Conservation (phyloP, 2,797 vertebrate genomes). For the Glossophaga mutica region DNA sequence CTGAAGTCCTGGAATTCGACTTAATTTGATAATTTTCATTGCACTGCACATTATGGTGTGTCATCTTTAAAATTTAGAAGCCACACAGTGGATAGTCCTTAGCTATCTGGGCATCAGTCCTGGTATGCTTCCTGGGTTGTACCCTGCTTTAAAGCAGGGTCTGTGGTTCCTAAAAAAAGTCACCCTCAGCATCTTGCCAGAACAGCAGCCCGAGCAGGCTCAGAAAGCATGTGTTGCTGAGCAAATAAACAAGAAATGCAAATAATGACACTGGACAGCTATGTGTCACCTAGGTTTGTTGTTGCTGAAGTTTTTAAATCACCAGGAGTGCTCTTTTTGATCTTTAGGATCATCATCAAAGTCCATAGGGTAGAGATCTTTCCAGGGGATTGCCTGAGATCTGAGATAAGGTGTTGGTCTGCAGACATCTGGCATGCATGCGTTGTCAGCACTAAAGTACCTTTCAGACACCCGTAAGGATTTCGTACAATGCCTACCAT, state of each 20-base stretch:
- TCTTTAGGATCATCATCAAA: neutral
- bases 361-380: rapidly evolving
- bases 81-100: rapidly evolving
- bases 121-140: neutral
- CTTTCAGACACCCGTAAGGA: rapidly evolving
- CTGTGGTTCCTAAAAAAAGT: rapidly evolving
- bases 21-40: neutral
- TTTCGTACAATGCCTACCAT: rapidly evolving
- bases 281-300: too few species aligned
- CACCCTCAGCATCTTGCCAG: rapidly evolving
- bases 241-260: neutral
- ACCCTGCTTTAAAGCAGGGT: rapidly evolving
- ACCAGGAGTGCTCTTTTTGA: neutral
- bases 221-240: rapidly evolving
- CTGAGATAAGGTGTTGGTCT: neutral
- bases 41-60: rapidly evolving
- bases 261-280: rapidly evolving
- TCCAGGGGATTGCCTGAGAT: neutral
- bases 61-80: rapidly evolving
- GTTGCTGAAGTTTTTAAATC: neutral
- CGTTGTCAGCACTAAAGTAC: rapidly evolving
- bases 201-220: rapidly evolving
- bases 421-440: rapidly evolving
- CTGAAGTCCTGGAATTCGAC: neutral
- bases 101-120: rapidly evolving